Conservation (phyloP, 2,888 invertebrate species). For the Phortica okadai region DNA sequence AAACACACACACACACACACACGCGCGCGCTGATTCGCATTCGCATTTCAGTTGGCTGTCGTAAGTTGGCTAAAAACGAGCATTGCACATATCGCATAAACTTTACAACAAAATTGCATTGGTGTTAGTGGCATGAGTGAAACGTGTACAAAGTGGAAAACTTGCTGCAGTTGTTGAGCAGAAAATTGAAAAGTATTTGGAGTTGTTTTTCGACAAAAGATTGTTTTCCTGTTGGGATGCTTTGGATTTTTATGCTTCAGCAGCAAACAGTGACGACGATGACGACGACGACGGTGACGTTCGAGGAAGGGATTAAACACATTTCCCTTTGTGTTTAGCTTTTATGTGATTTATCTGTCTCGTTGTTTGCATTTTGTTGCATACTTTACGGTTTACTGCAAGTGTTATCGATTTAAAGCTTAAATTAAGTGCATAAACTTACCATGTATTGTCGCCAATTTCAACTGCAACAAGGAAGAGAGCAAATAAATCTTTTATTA, state of each 20-base stretch:
- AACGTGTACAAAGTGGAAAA: conserved; percentile 21
- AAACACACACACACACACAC: conserved; percentile 40
- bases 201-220: conserved; percentile 46
- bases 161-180: conserved; percentile 63
- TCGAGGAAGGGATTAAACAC: background rate
- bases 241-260: conserved; percentile 8
- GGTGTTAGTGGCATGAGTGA: background rate
- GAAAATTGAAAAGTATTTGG: conserved; percentile 68
- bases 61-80: conserved; percentile 36
- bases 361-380: conserved; percentile 49
- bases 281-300: background rate
- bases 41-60: conserved; percentile 35
- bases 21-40: background rate
- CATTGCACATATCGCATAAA: conserved; percentile 22
- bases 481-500: conserved; percentile 49
- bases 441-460: background rate
- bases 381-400: conserved; percentile 59
- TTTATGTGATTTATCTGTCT: background rate
- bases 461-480: background rate
- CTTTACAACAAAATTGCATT: background rate
- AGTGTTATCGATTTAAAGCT: conserved; percentile 10
- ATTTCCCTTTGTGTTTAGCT: too few species aligned
- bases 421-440: background rate
- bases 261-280: background rate
- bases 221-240: conserved; percentile 42